Percentiles rank a stretch among this genome's conserved stretches.
phyloP scores from a whole-genome alignment of 2,888 invertebrate species.

The Hesperia comma region DNA sequence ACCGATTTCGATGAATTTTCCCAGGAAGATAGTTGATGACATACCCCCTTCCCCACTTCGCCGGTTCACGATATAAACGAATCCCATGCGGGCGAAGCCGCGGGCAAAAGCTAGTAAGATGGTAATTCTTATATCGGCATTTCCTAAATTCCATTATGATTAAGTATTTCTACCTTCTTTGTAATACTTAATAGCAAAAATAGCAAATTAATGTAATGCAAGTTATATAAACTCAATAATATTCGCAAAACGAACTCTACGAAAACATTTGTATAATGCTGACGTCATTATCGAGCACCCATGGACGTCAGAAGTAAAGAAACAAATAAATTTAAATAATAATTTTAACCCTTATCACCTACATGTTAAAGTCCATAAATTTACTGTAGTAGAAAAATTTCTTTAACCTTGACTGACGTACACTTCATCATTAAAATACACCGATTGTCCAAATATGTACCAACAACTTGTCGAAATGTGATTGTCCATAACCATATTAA shows the following conservation, averaged over 20 bases:
- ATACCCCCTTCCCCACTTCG: no score
- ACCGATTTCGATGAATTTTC: no score
- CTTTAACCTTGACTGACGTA: conserved; percentile 29
- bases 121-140: no score
- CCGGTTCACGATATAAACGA: no score
- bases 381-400: conserved; percentile 10
- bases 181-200: not conserved
- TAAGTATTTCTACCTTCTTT: no score
- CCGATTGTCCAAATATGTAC: conserved; percentile 34
- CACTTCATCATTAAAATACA: conserved; percentile 23
- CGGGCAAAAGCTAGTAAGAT: no score
- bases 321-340: not conserved
- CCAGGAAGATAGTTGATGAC: no score
- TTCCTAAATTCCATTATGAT: no score
- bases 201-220: not conserved
- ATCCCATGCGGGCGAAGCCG: no score
- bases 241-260: conserved; percentile 7
- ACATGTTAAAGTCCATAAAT: conserved; percentile 19
- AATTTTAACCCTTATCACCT: conserved; percentile 10
- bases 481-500: conserved; percentile 32
- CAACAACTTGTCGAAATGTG: conserved; percentile 27
- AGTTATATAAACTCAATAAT: conserved; percentile 10
- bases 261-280: conserved; percentile 25
- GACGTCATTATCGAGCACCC: conserved; percentile 18
- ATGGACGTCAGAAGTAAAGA: conserved; percentile 15